Conservation (phyloP, 2,888 invertebrate genomes). For the Leptura quadrifasciata region DNA sequence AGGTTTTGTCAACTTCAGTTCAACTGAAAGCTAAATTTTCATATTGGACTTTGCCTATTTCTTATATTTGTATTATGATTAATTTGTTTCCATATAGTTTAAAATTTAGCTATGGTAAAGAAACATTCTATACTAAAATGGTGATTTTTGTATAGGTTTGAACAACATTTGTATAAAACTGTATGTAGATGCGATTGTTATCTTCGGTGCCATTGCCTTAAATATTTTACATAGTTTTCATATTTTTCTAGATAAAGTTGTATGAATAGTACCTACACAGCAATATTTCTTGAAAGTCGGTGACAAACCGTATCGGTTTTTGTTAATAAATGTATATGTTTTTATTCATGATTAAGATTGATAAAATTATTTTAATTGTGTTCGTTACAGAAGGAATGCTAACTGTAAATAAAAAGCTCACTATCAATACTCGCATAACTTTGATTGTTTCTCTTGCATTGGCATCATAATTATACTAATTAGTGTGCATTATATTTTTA, state of each 20-base stretch:
- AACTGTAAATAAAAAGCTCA: conserved; percentile 57
- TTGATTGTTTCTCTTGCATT: conserved; percentile 56
- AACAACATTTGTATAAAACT: conserved; percentile 55
- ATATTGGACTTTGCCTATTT: conserved; percentile 33
- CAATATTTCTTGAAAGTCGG: conserved; percentile 55
- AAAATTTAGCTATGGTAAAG: conserved; percentile 42
- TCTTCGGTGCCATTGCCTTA: conserved; percentile 67
- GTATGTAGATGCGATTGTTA: conserved; percentile 57
- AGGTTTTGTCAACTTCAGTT: conserved; percentile 12
- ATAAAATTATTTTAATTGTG: conserved; percentile 29
- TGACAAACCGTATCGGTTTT: conserved; percentile 62
- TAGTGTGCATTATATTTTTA: conserved; percentile 34
- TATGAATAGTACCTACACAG: conserved; percentile 56
- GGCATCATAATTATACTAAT: conserved; percentile 49
- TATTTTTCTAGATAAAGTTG: conserved; percentile 67
- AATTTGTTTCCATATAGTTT: conserved; percentile 44
- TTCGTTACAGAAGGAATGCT: conserved; percentile 26
- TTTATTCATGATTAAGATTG: conserved; percentile 37
- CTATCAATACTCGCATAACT: conserved; percentile 56
- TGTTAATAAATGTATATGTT: conserved; percentile 53
- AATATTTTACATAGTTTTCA: conserved; percentile 65
- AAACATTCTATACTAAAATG: conserved; percentile 46
- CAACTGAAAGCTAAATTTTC: conserved; percentile 25
- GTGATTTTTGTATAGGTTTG: conserved; percentile 50
- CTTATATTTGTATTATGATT: conserved; percentile 21